These are phyloP conservation scores for Ammodytes dubius DNA, from an alignment of 2,113 vertebrate species.

Conservation along the genomic window DNA sequence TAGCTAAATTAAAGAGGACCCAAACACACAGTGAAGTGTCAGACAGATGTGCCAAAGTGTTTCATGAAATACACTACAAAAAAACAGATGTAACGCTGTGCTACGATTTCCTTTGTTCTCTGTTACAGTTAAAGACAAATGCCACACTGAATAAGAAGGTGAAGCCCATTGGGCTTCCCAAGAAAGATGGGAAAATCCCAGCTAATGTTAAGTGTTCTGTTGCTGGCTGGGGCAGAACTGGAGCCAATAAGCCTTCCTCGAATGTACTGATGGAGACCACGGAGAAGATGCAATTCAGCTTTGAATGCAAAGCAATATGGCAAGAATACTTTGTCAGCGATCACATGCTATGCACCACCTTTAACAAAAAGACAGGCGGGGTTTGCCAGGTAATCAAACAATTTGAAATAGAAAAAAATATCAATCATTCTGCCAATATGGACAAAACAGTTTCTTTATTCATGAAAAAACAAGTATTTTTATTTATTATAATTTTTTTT, in stretches of 20 bases:
- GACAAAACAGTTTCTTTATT: constrained; percentile 7
- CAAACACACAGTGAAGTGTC: neutral
- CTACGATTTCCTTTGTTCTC: neutral
- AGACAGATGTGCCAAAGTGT: neutral
- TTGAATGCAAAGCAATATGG: constrained; percentile 59
- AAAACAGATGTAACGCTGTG: neutral
- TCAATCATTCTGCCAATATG: neutral
- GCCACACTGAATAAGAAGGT: constrained; percentile 65
- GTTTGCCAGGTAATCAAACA: constrained; percentile 70
- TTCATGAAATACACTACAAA: neutral
- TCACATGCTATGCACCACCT: constrained; percentile 73
- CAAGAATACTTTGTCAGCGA: neutral
- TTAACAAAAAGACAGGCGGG: constrained; percentile 42
- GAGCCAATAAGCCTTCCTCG: rapidly evolving
- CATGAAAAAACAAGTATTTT: neutral
- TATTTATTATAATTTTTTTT: too few species aligned
- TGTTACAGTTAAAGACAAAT: constrained; percentile 61
- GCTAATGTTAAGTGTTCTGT: constrained; percentile 51
- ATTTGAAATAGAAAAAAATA: constrained; percentile 4
- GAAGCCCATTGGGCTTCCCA: constrained; percentile 35
- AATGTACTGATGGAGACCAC: constrained; percentile 64
- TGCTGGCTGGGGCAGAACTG: constrained; percentile 74
- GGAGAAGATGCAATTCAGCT: constrained; percentile 10
- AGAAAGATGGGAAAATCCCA: constrained; percentile 33
- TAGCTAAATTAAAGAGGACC: neutral